Evolutionary conservation across 2,113 vertebrate species (phyloP).

Genomic region (Hucho hucho): DNA sequence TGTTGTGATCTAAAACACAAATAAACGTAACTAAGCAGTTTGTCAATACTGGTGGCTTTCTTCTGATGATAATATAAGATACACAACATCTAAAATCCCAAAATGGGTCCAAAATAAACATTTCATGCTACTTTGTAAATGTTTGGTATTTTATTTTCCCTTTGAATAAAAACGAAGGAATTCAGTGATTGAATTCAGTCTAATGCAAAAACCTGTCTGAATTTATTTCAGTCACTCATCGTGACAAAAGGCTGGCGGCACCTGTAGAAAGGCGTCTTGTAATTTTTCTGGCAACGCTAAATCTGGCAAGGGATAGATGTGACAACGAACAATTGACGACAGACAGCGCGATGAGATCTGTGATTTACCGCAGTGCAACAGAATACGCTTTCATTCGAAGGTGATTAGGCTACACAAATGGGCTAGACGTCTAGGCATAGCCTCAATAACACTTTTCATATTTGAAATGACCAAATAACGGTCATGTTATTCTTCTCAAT

Average conservation of each 20-base stretch:
- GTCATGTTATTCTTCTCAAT: not conserved
- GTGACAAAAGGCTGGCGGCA: not conserved
- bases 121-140: too few species aligned
- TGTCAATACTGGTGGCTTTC: too few species aligned
- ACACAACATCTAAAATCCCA: too few species aligned
- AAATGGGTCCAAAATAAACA: too few species aligned
- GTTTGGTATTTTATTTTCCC: too few species aligned
- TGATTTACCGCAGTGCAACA: conserved; percentile 46
- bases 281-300: not conserved
- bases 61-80: too few species aligned
- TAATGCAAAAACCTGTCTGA: not conserved
- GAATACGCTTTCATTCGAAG: conserved; percentile 20
- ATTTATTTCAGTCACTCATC: not conserved
- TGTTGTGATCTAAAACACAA: too few species aligned
- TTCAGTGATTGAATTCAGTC: too few species aligned
- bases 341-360: conserved; percentile 17
- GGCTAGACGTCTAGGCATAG: conserved; percentile 4
- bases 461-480: too few species aligned
- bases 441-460: not conserved
- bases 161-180: too few species aligned
- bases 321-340: conserved; percentile 24
- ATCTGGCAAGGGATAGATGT: conserved; percentile 1
- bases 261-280: conserved; percentile 12
- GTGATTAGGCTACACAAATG: conserved; percentile 10
- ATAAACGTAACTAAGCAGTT: too few species aligned